Evolutionary conservation across 2,888 invertebrate genomes (phyloP).

Genomic region (Hemaris fuciformis): DNA sequence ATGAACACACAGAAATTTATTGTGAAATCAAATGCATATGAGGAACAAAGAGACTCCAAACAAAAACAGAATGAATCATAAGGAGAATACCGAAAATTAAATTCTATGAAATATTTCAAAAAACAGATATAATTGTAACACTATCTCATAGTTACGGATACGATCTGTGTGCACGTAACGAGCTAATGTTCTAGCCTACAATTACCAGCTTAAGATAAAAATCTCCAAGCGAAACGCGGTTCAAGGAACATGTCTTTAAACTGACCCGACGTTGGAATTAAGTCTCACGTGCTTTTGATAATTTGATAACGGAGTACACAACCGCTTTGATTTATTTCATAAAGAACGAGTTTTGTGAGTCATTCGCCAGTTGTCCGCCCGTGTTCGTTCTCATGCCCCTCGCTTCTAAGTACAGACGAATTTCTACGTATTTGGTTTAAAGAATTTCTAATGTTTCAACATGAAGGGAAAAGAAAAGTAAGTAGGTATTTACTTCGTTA

Average conservation of each 20-base stretch:
- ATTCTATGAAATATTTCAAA: slow-evolving; percentile 15
- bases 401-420: slow-evolving; percentile 42
- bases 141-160: slow-evolving; percentile 41
- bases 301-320: slow-evolving; percentile 73
- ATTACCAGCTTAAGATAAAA: slow-evolving; percentile 64
- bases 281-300: slow-evolving; percentile 78
- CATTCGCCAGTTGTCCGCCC: slow-evolving; percentile 31
- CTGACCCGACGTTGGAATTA: slow-evolving; percentile 74
- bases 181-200: slow-evolving; percentile 70
- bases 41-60: not conserved
- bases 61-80: slow-evolving; percentile 3
- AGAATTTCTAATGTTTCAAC: not conserved
- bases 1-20: not conserved
- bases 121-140: slow-evolving; percentile 38
- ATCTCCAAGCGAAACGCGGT: slow-evolving; percentile 56
- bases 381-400: slow-evolving; percentile 64
- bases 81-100: not conserved
- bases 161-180: slow-evolving; percentile 44
- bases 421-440: slow-evolving; percentile 18
- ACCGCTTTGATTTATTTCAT: slow-evolving; percentile 70
- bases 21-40: not conserved
- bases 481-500: not conserved
- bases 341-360: slow-evolving; percentile 60
- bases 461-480: not conserved
- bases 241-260: slow-evolving; percentile 75